A percentile compares a stretch with the other conserved stretches of the same genome.
Conservation (phyloP, 1,140 invertebrate species). For the Drosophila jambulina region DNA sequence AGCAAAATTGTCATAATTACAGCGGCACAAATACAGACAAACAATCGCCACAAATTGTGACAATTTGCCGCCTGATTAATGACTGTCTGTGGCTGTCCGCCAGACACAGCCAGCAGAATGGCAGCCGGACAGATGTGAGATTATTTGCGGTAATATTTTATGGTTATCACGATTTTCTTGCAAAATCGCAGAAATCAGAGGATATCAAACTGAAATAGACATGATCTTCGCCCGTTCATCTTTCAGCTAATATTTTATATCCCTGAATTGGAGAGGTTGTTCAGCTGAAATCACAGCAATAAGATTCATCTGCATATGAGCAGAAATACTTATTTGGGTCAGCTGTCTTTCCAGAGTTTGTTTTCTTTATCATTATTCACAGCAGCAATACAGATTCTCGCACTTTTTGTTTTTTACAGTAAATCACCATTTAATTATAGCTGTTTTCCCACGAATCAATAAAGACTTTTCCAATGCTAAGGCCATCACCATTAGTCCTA, state of each 20-base stretch:
- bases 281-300: neutral
- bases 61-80: conserved; percentile 66
- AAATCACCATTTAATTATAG: conserved; percentile 2
- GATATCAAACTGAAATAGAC: conserved; percentile 6
- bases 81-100: conserved; percentile 55
- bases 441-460: neutral
- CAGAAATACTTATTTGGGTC: neutral
- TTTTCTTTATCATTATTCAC: conserved; percentile 6
- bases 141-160: conserved; percentile 49
- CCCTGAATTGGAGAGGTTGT: neutral
- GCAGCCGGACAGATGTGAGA: conserved; percentile 36
- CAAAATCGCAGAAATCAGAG: conserved; percentile 7
- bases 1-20: conserved; percentile 63
- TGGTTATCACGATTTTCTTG: conserved; percentile 40
- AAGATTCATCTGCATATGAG: neutral
- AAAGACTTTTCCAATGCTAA: conserved; percentile 8
- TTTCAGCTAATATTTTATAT: neutral
- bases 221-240: neutral
- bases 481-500: neutral
- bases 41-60: conserved; percentile 49
- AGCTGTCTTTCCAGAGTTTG: neutral
- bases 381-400: neutral
- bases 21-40: conserved; percentile 32
- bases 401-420: neutral
- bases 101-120: conserved; percentile 32